Base-by-base conservation (phyloP, 2,797 vertebrate species). In the Cynodonichthys magdalenae region DNA sequence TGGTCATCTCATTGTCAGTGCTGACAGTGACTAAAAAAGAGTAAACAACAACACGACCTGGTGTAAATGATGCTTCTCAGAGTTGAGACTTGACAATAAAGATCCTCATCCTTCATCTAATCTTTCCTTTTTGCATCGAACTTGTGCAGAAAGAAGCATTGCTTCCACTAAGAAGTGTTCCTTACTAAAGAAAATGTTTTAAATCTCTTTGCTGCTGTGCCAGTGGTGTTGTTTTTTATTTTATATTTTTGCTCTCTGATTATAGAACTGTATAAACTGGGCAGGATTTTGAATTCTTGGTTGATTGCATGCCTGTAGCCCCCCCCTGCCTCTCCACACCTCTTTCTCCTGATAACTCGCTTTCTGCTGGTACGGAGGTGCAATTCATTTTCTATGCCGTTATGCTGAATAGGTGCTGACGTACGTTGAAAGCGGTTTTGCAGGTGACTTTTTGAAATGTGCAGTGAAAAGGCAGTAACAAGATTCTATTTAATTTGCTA, bases 241-340 rank as follows among this genome's bases (percentile, higher is more conserved):
- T 36, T 36, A 9, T 36, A 12, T 36, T 39, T 39, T 74, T 74
- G 65, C 87, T 75, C 86, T 76, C 80, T 90, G 91, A 93, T 92
- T 92, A 88, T 84, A 82, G 82, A 82, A 85, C 75, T 80, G 87
- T 77, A 86, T 77, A 87, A 89, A 90, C 84, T 74, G 70, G 77
- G 81, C 39, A 69, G 81, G 85, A 79, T 85, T 87, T 80, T 88
- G 85, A 92, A 90, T 91, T 88, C 86, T 87, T 68, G 77, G 84
- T 85, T 92, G 89, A 92, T 91, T 92, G 90, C 86, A 57, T 53
- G 89, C 92, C 90, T 77, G 84, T 89, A 92, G 92, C 86, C 15
- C 6, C 19, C 10, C 54, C 83, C 74, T 85, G 73, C 77, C 78
- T 77, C 66, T 78, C 69, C 76, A 84, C 78, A 89, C 83, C 87